Percentiles rank a stretch among this genome's conserved stretches.
These are phyloP conservation scores for Phylloscopus whistleri DNA, from an alignment of 2,113 vertebrate genomes.

Conservation along the genomic window DNA sequence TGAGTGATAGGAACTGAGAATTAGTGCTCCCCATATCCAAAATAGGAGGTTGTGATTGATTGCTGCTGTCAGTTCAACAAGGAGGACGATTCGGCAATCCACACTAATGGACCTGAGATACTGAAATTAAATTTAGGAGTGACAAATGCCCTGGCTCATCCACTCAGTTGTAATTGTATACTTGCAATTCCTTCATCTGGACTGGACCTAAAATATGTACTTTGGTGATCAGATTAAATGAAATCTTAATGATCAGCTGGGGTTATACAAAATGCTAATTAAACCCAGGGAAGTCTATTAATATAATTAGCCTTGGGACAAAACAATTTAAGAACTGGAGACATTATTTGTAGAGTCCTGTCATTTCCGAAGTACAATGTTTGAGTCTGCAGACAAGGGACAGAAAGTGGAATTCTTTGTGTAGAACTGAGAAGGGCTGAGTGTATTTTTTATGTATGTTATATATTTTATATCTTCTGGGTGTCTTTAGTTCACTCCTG, in stretches of 20 bases:
- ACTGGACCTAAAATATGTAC: conserved; percentile 27
- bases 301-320: conserved; percentile 25
- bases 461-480: background rate
- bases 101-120: conserved; percentile 37
- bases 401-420: background rate
- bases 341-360: conserved; percentile 10
- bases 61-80: background rate
- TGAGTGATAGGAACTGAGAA: background rate
- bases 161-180: conserved; percentile 22
- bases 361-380: background rate
- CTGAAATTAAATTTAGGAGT: conserved; percentile 32
- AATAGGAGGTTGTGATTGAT: conserved; percentile 20
- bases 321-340: conserved; percentile 36
- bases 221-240: conserved; percentile 29
- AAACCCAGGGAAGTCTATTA: conserved; percentile 36
- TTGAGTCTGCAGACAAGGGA: background rate
- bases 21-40: background rate
- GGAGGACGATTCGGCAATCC: background rate
- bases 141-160: conserved; percentile 32
- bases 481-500: background rate
- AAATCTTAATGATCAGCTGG: conserved; percentile 17
- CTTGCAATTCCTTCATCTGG: background rate
- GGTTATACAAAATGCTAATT: conserved; percentile 54
- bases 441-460: background rate
- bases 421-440: background rate